phyloP scores from a whole-genome alignment of 2,113 vertebrate species.

The Tachuris rubrigastra region DNA sequence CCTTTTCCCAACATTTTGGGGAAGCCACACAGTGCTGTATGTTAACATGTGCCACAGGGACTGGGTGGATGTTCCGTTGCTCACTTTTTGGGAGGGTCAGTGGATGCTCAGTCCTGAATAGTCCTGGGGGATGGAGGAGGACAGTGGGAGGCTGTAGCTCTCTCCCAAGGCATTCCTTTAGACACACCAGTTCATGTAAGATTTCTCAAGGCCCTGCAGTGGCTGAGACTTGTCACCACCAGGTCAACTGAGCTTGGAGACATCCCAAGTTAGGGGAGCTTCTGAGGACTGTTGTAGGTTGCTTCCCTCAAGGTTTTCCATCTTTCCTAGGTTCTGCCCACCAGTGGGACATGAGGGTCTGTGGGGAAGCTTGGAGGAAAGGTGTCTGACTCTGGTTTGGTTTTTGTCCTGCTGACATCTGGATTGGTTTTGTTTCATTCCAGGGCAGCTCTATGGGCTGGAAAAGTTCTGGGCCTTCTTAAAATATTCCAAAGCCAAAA shows the following conservation, averaged over 20 bases:
- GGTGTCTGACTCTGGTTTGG: neutral
- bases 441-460: conserved; percentile 96
- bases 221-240: neutral
- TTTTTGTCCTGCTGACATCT: neutral
- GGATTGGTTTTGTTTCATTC: neutral
- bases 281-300: neutral
- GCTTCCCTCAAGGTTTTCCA: neutral
- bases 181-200: neutral
- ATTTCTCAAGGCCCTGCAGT: neutral
- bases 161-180: neutral
- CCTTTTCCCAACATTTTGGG: neutral
- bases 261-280: neutral
- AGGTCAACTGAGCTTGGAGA: neutral
- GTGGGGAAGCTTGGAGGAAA: neutral
- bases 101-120: neutral
- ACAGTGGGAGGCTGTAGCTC: neutral
- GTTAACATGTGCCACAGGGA: accelerated
- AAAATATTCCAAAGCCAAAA: conserved; percentile 98
- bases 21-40: accelerated
- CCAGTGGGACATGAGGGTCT: neutral
- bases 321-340: neutral
- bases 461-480: conserved; percentile 99
- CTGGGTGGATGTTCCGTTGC: neutral
- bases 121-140: neutral
- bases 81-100: accelerated